phyloP scores from a whole-genome alignment of 2,113 vertebrate species.

The rabbit (Oryctolagus cuniculus) region mOryCun1.1 NC_091433.1:32751501-32752000 shows the following conservation, averaged over 20 bases:
- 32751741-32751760: not conserved
- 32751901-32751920: no score
- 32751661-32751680: not conserved
- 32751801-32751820: not conserved
- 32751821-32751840: not conserved
- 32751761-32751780: not conserved
- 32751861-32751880: no score
- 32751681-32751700: not conserved
- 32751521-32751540: not conserved
- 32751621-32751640: not conserved
- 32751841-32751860: no score
- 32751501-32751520: not conserved
- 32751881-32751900: no score
- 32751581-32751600: not conserved
- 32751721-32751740: not conserved
- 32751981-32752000: no score
- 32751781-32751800: not conserved
- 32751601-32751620: rapidly evolving
- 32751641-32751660: not conserved
- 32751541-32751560: not conserved
- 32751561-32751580: rapidly evolving
- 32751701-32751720: not conserved
- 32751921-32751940: no score
- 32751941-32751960: no score
- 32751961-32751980: no score